phyloP scores from a whole-genome alignment of 2,797 vertebrate species.

The Smutsia gigantea region DNA sequence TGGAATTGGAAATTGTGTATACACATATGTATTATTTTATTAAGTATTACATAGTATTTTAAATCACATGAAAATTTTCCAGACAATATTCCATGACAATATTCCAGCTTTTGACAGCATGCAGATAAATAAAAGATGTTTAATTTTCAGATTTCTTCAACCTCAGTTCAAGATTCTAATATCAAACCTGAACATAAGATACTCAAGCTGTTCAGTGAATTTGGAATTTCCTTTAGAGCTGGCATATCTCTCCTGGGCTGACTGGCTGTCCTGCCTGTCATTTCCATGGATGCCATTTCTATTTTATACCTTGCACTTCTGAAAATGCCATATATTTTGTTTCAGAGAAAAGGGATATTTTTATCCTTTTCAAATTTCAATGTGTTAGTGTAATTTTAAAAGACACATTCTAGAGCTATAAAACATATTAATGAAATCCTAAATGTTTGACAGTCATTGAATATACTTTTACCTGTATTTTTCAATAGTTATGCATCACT shows the following conservation, averaged over 20 bases:
- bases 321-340: constrained; percentile 70
- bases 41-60: background rate
- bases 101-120: background rate
- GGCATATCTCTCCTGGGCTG: background rate
- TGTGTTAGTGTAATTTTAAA: constrained; percentile 39
- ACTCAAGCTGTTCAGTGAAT: background rate
- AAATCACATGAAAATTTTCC: background rate
- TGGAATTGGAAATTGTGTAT: background rate
- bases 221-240: accelerated
- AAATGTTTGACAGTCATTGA: background rate
- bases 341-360: constrained; percentile 54
- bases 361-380: constrained; percentile 67
- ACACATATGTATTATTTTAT: background rate
- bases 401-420: background rate
- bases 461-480: background rate
- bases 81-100: background rate
- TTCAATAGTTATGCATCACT: background rate
- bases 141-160: background rate
- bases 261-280: background rate
- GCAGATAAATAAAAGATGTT: background rate
- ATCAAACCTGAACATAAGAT: background rate
- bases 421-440: background rate
- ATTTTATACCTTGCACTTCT: constrained; percentile 50
- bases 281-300: constrained; percentile 40
- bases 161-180: background rate